phyloP scores from a whole-genome alignment of 2,797 vertebrate genomes.

The Hydrolagus colliei region DNA sequence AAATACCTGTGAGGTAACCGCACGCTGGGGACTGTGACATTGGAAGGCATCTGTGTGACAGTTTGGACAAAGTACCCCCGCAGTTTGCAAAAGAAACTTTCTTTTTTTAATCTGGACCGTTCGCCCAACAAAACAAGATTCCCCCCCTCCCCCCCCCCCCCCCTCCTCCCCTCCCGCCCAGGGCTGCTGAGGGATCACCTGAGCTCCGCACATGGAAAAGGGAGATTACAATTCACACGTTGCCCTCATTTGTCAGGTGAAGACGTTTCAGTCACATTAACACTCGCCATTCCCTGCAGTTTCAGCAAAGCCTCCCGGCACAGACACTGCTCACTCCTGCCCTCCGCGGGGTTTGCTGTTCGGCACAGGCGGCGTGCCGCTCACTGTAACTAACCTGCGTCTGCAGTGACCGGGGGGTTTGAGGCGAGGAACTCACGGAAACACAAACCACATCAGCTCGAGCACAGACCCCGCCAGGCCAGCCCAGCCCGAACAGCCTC shows the following conservation, averaged over 20 bases:
- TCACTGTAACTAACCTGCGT: not conserved
- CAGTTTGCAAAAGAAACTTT: not conserved
- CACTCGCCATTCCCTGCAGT: not conserved
- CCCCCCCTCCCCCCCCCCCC: rapidly evolving
- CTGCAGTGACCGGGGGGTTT: not conserved
- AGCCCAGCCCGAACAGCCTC: not conserved
- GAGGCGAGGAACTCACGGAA: not conserved
- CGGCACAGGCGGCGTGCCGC: too few relatives aligned
- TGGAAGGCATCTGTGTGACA: not conserved
- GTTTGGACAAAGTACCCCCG: not conserved
- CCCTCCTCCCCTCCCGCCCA: too few relatives aligned
- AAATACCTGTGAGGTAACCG: not conserved
- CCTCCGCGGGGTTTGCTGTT: not conserved
- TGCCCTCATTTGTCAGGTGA: too few relatives aligned
- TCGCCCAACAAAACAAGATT: too few relatives aligned
- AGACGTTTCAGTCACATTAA: too few relatives aligned
- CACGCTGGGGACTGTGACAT: not conserved
- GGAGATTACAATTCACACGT: too few relatives aligned
- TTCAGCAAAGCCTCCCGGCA: not conserved
- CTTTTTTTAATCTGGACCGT: not conserved
- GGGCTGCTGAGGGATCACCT: too few relatives aligned
- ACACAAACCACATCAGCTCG: not conserved
- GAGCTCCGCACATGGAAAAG: too few relatives aligned
- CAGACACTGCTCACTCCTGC: not conserved
- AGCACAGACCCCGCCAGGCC: not conserved